phyloP scores from a whole-genome alignment of 2,797 vertebrate species.

The Orientallactaga sibirica region DNA sequence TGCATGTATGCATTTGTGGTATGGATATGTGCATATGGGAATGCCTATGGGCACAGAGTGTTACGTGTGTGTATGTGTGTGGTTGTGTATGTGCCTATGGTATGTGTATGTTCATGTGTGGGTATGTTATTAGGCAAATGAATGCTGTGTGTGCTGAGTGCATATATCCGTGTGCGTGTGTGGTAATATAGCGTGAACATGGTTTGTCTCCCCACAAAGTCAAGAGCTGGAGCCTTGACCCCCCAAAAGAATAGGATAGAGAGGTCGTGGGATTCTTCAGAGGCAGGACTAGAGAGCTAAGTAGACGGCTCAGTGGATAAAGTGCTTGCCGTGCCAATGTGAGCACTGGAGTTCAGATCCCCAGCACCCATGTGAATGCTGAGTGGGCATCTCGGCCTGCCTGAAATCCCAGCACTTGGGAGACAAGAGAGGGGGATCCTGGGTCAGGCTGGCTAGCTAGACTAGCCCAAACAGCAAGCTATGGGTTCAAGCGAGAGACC shows the following conservation, averaged over 20 bases:
- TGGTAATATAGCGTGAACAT: background rate
- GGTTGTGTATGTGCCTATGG: background rate
- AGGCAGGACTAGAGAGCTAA: too few species aligned
- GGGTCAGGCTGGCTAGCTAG: too few species aligned
- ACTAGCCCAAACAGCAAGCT: too few species aligned
- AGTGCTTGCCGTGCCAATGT: too few species aligned
- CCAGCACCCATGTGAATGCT: too few species aligned
- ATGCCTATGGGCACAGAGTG: too few species aligned
- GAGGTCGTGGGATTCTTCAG: background rate
- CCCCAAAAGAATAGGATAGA: background rate
- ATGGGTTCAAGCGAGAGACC: too few species aligned
- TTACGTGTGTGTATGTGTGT: background rate
- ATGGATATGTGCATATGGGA: background rate
- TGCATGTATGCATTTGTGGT: background rate
- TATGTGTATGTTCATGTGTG: background rate
- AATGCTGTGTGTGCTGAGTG: background rate
- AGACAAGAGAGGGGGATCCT: too few species aligned
- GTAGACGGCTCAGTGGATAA: too few species aligned
- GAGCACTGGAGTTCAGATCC: too few species aligned
- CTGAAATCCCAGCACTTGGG: too few species aligned
- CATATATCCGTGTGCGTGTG: background rate
- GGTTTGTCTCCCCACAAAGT: background rate
- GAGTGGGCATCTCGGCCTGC: too few species aligned
- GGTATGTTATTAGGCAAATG: background rate
- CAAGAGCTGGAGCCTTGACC: background rate